Evolutionary conservation across 2,113 vertebrate genomes (phyloP), one percentile per base, ranked within the genome.

Genomic region (Hirundichthys speculiger): DNA sequence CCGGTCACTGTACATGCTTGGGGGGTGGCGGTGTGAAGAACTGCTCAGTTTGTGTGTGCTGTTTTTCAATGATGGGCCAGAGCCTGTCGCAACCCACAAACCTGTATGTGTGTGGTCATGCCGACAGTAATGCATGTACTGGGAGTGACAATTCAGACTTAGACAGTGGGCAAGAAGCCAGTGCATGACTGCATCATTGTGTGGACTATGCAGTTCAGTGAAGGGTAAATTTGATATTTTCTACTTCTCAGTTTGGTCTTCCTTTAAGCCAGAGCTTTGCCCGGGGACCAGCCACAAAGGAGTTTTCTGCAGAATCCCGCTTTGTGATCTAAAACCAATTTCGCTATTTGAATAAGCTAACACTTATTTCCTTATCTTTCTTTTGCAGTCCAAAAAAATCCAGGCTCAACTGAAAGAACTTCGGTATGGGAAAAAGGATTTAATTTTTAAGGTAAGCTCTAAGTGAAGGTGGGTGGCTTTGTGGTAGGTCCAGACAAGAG

Each of bases 341-440:
- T 91, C 82, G 18, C 77, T 80, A 88, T 92, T 83, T 80, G 90
- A 89, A 88, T 89, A 72, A 91, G 81, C 84, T 89, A 85, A 87
- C 62, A 59, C 59, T 69, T 68, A 86, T 92, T 93, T 85, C 57
- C 73, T 93, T 91, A 84, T 93, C 89, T 88, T 94, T 52, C 24
- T 62, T 70, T 92, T 94, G 64, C 94, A 98, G 98, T 98, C 98
- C 71, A 99, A 96, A 94, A 97, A 96, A 93, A 96, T 99, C 77
- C 98, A 98, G 91, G 94, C 97, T 73, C 98, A 99, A 89, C 92
- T 99, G 91, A 99, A 99, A 89, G 97, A 98, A 85, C 94, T 99
- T 74, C 95, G 95, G 67, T 98, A 99, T 64, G 98, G 97, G 63
- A 99, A 99, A 88, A 99, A 99, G 80, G 97, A 99, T 92, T 96